Conservation (phyloP, 2,888 invertebrate species). For the Xestia c-nigrum region DNA sequence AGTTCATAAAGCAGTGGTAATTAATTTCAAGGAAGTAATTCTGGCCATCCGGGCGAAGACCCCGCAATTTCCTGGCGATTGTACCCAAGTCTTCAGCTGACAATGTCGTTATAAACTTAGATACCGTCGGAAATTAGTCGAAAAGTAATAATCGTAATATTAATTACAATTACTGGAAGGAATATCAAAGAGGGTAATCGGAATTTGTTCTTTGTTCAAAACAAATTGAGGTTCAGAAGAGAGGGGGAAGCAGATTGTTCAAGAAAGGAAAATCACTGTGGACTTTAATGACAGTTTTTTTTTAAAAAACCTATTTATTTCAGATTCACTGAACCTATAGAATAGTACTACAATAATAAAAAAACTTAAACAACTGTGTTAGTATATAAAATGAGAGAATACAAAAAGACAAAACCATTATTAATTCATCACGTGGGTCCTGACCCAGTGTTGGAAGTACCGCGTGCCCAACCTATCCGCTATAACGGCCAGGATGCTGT, state of each 20-base stretch:
- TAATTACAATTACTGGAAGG: conserved; percentile 37
- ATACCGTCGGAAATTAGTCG: conserved; percentile 35
- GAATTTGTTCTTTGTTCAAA: conserved; percentile 20
- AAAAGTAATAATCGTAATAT: conserved; percentile 52
- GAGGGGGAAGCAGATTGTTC: background rate
- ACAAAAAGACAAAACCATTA: too few species aligned
- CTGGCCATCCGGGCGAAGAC: conserved; percentile 42
- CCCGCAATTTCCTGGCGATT: conserved; percentile 61
- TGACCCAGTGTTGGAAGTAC: too few species aligned
- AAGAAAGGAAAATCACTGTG: background rate
- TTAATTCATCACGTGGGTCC: too few species aligned
- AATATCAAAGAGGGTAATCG: conserved; percentile 9
- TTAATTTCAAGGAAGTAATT: conserved; percentile 62
- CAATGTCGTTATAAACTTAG: conserved; percentile 61
- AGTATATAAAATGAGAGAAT: too few species aligned
- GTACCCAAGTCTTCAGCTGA: conserved; percentile 37
- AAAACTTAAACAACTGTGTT: too few species aligned
- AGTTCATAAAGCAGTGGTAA: conserved; percentile 62
- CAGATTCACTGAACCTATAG: too few species aligned
- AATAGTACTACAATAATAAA: too few species aligned
- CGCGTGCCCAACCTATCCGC: too few species aligned
- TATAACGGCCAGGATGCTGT: too few species aligned
- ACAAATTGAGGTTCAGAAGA: conserved; percentile 6
- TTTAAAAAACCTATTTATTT: too few species aligned
- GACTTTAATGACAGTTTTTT: background rate